Evolutionary conservation across 2,113 vertebrate species (phyloP), one percentile per base, ranked within the genome.

Genomic region (Cranoglanis bouderius): DNA sequence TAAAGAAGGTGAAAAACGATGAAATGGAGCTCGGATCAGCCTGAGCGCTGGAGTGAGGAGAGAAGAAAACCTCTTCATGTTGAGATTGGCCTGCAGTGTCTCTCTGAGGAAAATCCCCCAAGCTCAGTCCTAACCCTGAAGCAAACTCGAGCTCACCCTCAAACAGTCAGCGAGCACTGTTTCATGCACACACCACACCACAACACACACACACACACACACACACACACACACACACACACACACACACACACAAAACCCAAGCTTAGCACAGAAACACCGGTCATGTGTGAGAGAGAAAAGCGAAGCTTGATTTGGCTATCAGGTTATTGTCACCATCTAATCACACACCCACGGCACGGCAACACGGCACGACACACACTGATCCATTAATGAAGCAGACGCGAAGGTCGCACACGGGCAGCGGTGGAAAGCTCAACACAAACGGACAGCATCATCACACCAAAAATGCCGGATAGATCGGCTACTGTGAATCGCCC

Each of bases 361-460:
- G 4, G 59, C 87, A 43, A 61, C 89, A 88, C 55, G 6, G 4
- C 84, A 85, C 83, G 3, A 57, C 87, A 82, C 78, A 83, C 78
- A 84, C 72, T 51, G 51, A 67, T 43, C 10, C 55, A 77, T 77
- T 85, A 61, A 85, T 59, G 49, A 85, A 87, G 87, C 89, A 87
- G 51, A 90, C 70, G 43, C 55, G 46, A 74, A 81, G n/a, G 67
- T 90, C 55, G 67, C 87, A 74, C 85, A 85, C 87, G 85, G 88
- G 92, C 84, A 92, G 87, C 32, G 6, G 51, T 24, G 14, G 91
- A 87, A 91, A 91, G 89, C 89, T 78, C 72, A 87, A 87, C 83
- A 91, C 89, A 92, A 86, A 89, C 51, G 40, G 14, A 46, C 9
- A 70, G 88, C 72, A 81, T 40, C 43, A 85, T 82, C 57, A 85